phyloP scores from a whole-genome alignment of 2,797 vertebrate genomes.

The Syngnathus rostellatus region DNA sequence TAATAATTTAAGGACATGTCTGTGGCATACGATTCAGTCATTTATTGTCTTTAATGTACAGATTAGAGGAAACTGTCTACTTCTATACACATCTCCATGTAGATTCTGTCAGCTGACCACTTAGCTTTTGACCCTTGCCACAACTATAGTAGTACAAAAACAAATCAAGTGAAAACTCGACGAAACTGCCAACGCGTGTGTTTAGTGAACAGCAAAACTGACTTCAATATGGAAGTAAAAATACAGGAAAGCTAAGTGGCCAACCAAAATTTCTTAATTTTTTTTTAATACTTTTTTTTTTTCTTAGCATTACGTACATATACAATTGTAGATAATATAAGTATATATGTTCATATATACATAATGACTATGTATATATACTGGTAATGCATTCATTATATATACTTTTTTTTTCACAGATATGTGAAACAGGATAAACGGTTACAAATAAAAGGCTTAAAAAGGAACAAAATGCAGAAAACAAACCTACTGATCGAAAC shows the following conservation, averaged over 20 bases:
- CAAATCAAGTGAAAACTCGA: slow-evolving; percentile 46
- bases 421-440: slow-evolving; percentile 71
- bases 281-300: slow-evolving; percentile 59
- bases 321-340: slow-evolving; percentile 77
- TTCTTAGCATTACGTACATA: slow-evolving; percentile 77
- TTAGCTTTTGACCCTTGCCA: slow-evolving; percentile 65
- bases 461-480: slow-evolving; percentile 60
- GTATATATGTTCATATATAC: slow-evolving; percentile 74
- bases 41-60: slow-evolving; percentile 79
- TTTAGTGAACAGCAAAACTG: slow-evolving; percentile 31
- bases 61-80: slow-evolving; percentile 82
- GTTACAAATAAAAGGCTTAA: slow-evolving; percentile 69
- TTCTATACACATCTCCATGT: slow-evolving; percentile 78
- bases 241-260: slow-evolving; percentile 66
- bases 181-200: slow-evolving; percentile 52
- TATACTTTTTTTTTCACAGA: slow-evolving; percentile 73
- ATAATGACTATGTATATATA: slow-evolving; percentile 72
- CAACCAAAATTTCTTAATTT: slow-evolving; percentile 57
- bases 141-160: slow-evolving; percentile 59
- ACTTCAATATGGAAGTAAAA: slow-evolving; percentile 44
- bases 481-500: slow-evolving; percentile 67
- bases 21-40: slow-evolving; percentile 69
- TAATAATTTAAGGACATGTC: slow-evolving; percentile 30
- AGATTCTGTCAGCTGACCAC: slow-evolving; percentile 70
- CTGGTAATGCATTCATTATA: slow-evolving; percentile 69